Base-by-base conservation (phyloP, 2,888 invertebrate genomes). In the Brachyptera risi region DNA sequence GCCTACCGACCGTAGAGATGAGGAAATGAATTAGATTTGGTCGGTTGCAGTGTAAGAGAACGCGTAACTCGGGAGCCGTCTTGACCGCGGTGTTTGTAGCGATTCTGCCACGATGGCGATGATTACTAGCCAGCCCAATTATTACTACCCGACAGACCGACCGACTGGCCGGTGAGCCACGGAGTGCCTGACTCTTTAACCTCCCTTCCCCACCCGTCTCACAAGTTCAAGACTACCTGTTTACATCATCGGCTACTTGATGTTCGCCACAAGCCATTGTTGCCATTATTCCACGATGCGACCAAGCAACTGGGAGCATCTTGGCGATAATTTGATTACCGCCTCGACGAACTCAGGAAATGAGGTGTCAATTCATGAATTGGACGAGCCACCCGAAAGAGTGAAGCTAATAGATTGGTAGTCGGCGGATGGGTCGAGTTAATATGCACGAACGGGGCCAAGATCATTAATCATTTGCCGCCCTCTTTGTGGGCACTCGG, bases 331-430 rank as follows among this genome's bases (percentile, higher is more conserved):
- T 47, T 47, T 47, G 47, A 47, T 47, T 47, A 47, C 47, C 24
- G 47, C 47, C 47, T 47, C 47, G n/a, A 21, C 47, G 21, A 21
- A 23, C 23, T 47, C 47, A 47, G 47, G 47, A 47, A 47, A 47
- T 47, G 47, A 47, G 47, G 47, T 47, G 47, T 47, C 47, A 47
- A 47, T 47, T 47, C 23, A 47, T 21, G 47, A n/a, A n/a, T n/a
- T n/a, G n/a, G n/a, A n/a, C n/a, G n/a, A 47, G 47, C 47, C 47
- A 47, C 47, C 47, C 24, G 47, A 47, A n/a, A 47, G 47, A 47
- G 47, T 42, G 21, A 42, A 42, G 42, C 21, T 42, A 42, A 42
- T 42, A 42, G 21, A 42, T 47, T 31, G 31, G 31, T 5, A 47
- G 47, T 21, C 24, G n/a, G 21, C 3, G n/a, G 23, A 21, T 2